Percentiles rank a stretch among this genome's conserved stretches.
phyloP scores from a whole-genome alignment of 2,113 vertebrate species.

The Rhineura floridana region DNA sequence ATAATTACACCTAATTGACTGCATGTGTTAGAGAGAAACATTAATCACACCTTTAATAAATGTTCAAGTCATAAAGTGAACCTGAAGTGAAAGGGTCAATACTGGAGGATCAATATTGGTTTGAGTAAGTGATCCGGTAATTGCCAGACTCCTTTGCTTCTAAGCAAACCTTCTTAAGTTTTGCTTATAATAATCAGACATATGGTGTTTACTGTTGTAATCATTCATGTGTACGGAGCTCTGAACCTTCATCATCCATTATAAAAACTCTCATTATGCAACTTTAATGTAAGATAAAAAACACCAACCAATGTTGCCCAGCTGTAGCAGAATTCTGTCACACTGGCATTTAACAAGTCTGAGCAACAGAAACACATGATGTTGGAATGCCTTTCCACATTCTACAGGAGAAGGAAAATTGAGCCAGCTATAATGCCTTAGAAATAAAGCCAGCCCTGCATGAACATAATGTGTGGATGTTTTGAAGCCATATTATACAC shows the following conservation, averaged over 20 bases:
- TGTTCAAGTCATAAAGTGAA: not conserved
- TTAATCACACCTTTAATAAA: not conserved
- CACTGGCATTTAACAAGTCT: not conserved
- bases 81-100: conserved; percentile 1
- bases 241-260: not conserved
- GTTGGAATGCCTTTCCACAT: not conserved
- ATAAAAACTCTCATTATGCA: not conserved
- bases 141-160: not conserved
- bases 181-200: not conserved
- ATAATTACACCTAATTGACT: not conserved
- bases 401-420: not conserved
- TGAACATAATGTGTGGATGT: not conserved
- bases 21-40: not conserved
- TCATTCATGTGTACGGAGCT: not conserved
- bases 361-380: not conserved
- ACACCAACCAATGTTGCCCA: not conserved
- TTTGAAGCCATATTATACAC: not conserved
- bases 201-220: not conserved
- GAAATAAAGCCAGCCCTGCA: not conserved
- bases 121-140: not conserved
- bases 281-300: not conserved
- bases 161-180: not conserved
- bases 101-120: not conserved
- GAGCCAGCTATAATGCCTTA: not conserved
- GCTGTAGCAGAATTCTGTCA: not conserved